These are phyloP conservation scores for Tuberolachnus salignus DNA, from an alignment of 2,888 invertebrate genomes.

Conservation along the genomic window DNA sequence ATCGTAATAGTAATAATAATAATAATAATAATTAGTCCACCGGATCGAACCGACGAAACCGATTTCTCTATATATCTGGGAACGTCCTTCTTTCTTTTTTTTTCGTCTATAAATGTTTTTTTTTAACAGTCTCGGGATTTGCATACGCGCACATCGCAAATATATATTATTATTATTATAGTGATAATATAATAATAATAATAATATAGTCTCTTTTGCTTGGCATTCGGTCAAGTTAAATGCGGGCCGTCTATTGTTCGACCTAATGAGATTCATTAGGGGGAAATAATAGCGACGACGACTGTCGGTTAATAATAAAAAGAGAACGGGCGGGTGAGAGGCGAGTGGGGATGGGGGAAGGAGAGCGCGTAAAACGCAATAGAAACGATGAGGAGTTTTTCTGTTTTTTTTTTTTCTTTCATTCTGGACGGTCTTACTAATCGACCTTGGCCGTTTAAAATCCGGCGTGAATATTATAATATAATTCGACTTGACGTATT, in stretches of 20 bases:
- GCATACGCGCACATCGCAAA: too few relatives aligned
- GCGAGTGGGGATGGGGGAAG: too few relatives aligned
- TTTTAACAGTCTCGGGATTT: too few relatives aligned
- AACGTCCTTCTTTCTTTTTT: too few relatives aligned
- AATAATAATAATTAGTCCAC: too few relatives aligned
- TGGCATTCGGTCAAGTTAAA: constrained; percentile 10
- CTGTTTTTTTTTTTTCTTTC: constrained; percentile 1
- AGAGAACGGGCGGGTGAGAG: too few relatives aligned
- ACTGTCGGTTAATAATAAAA: not conserved
- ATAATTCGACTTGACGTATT: constrained; percentile 21
- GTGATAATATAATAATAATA: too few relatives aligned
- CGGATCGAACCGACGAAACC: too few relatives aligned
- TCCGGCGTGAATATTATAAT: not conserved
- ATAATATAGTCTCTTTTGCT: not conserved
- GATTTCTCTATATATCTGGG: not conserved
- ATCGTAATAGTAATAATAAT: not conserved
- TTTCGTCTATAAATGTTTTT: too few relatives aligned
- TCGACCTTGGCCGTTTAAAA: constrained; percentile 12
- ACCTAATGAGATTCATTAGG: constrained; percentile 8
- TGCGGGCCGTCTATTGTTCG: constrained; percentile 20
- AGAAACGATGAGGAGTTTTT: not conserved
- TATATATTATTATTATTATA: not conserved
- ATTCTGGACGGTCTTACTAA: not conserved
- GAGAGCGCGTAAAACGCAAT: constrained; percentile 33
- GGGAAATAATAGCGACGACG: not conserved